phyloP scores from a whole-genome alignment of 2,888 invertebrate species.

The Mechanitis mazaeus region DNA sequence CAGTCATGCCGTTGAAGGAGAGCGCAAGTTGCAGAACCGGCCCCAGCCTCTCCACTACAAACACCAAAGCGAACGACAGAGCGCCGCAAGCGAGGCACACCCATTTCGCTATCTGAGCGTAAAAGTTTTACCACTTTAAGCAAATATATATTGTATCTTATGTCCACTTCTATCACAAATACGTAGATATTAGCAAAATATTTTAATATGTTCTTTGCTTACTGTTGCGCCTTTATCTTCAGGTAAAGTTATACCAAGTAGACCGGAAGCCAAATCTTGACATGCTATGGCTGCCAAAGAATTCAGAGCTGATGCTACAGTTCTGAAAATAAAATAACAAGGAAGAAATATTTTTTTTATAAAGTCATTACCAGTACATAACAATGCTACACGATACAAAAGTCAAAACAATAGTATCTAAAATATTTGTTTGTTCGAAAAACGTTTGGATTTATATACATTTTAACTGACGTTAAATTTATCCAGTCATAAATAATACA shows the following conservation, averaged over 20 bases:
- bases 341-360: too few relatives aligned
- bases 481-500: too few relatives aligned
- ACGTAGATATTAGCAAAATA: neutral
- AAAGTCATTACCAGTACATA: too few relatives aligned
- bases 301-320: slow-evolving; percentile 96
- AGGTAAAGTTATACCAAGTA: slow-evolving; percentile 82
- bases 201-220: slow-evolving; percentile 41
- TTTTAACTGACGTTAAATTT: too few relatives aligned
- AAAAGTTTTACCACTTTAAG: neutral
- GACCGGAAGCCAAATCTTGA: slow-evolving; percentile 88
- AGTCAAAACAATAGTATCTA: too few relatives aligned
- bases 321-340: slow-evolving; percentile 76
- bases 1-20: slow-evolving; percentile 92
- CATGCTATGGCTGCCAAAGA: slow-evolving; percentile 94
- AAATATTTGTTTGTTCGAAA: too few relatives aligned
- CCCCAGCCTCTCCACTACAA: slow-evolving; percentile 90
- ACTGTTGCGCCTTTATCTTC: slow-evolving; percentile 86
- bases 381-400: too few relatives aligned
- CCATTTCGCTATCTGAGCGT: slow-evolving; percentile 69
- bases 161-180: neutral
- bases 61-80: slow-evolving; percentile 87
- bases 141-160: neutral
- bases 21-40: slow-evolving; percentile 92
- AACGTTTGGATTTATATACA: too few relatives aligned
- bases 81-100: slow-evolving; percentile 84